A percentile compares a stretch with the other conserved stretches of the same genome.
Conservation (phyloP, 64 coral and sea anemone species). For the Trachythela sp. region DNA sequence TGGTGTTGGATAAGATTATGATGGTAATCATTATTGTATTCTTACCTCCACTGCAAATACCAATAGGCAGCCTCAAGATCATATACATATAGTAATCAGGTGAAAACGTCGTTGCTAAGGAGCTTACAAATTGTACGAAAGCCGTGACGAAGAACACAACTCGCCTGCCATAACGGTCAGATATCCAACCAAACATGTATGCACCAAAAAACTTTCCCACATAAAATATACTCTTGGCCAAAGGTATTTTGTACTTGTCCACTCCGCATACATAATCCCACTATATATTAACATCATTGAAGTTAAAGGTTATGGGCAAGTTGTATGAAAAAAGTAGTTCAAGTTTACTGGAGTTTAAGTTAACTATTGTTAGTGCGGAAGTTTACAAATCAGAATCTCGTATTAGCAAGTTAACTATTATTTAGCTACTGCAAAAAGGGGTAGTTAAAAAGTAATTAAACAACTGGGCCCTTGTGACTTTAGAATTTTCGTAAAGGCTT, state of each 20-base stretch:
- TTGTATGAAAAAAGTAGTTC: too few species aligned
- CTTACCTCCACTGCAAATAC: slow-evolving; percentile 72
- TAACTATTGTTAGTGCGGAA: too few species aligned
- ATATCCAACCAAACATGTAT: slow-evolving; percentile 93
- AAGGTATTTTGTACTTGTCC: slow-evolving; percentile 68
- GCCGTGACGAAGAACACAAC: slow-evolving; percentile 69
- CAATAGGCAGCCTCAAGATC: slow-evolving; percentile 59
- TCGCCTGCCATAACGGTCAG: slow-evolving; percentile 76
- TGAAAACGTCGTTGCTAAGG: slow-evolving; percentile 64
- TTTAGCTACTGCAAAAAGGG: too few species aligned
- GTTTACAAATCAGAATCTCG: too few species aligned
- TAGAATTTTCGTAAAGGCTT: too few species aligned
- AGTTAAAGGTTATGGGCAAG: too few species aligned
- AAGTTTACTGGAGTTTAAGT: too few species aligned
- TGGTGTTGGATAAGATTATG: neutral
- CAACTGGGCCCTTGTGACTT: too few species aligned
- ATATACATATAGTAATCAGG: slow-evolving; percentile 68
- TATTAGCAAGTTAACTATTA: too few species aligned
- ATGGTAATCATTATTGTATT: neutral
- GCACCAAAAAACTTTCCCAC: slow-evolving; percentile 89
- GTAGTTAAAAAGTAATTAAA: too few species aligned
- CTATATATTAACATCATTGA: slow-evolving; percentile 36
- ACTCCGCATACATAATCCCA: slow-evolving; percentile 82
- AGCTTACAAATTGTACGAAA: slow-evolving; percentile 74
- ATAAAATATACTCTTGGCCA: slow-evolving; percentile 96